Conservation (phyloP, 2,888 invertebrate species). For the Hirtodrosophila alboralis region DNA sequence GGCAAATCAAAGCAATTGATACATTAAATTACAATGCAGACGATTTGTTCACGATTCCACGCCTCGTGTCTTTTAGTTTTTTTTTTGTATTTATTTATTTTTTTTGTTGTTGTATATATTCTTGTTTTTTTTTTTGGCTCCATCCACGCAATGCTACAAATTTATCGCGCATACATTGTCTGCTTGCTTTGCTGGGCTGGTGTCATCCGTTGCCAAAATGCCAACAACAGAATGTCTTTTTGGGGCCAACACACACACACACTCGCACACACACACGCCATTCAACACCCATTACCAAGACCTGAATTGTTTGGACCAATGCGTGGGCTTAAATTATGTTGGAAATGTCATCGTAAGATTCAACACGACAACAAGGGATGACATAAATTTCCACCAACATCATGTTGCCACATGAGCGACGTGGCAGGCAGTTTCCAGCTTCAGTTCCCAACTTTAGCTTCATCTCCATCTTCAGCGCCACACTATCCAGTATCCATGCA, state of each 20-base stretch:
- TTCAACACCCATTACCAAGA: conserved; percentile 75
- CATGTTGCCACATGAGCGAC: conserved; percentile 71
- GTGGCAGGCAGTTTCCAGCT: too few relatives aligned
- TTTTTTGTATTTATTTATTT: conserved; percentile 13
- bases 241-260: conserved; percentile 61
- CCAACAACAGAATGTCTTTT: conserved; percentile 58
- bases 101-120: conserved; percentile 7
- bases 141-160: conserved; percentile 81
- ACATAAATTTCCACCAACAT: conserved; percentile 84
- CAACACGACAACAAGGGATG: conserved; percentile 84
- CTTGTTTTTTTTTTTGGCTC: conserved; percentile 39
- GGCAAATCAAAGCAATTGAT: conserved; percentile 79
- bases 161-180: conserved; percentile 74
- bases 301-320: conserved; percentile 62
- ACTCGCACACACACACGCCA: too few relatives aligned
- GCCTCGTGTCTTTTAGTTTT: conserved; percentile 50
- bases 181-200: conserved; percentile 52
- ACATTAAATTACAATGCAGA: conserved; percentile 80
- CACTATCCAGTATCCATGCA: conserved; percentile 47
- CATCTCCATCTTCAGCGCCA: conserved; percentile 49
- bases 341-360: conserved; percentile 84
- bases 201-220: conserved; percentile 76
- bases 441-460: conserved; percentile 27
- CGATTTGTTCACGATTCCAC: conserved; percentile 78
- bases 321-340: conserved; percentile 84